Evolutionary conservation across 2,888 invertebrate genomes (phyloP).

Genomic region (Netelia virgata): DNA sequence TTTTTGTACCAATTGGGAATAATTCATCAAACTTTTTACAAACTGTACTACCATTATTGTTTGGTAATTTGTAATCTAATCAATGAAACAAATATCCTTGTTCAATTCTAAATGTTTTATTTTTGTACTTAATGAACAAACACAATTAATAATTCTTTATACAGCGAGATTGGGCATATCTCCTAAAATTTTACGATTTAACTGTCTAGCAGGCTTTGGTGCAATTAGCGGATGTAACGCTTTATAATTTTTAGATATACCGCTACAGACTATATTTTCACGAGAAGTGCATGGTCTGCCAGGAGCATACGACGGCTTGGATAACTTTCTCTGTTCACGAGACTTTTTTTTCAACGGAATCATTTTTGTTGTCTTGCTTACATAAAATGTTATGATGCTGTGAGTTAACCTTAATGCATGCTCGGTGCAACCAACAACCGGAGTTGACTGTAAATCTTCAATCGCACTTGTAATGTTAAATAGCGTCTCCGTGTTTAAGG

Average conservation of each 20-base stretch:
- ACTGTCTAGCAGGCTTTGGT: conserved; percentile 1
- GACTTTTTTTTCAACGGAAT: conserved; percentile 16
- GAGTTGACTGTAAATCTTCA: no score
- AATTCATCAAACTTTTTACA: no score
- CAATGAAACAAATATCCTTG: neutral
- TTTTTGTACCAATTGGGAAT: no score
- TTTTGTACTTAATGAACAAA: neutral
- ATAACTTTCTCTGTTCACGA: conserved; percentile 33
- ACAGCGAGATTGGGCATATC: neutral
- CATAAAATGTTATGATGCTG: conserved; percentile 31
- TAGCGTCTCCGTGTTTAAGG: conserved; percentile 29
- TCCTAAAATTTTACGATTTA: conserved; percentile 5
- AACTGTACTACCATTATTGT: no score
- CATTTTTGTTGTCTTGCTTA: conserved; percentile 43
- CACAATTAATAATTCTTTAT: neutral
- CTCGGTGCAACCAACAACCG: conserved; percentile 32
- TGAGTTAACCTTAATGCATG: conserved; percentile 9
- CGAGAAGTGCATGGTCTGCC: neutral
- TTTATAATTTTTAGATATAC: neutral
- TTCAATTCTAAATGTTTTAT: neutral
- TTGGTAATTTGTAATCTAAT: neutral
- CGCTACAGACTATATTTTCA: conserved; percentile 1
- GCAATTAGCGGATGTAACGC: neutral
- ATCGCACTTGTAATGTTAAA: conserved; percentile 29
- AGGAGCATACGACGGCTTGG: no score